These are phyloP conservation scores for Epirrita christyi DNA, from an alignment of 2,888 invertebrate genomes.

Conservation along the genomic window DNA sequence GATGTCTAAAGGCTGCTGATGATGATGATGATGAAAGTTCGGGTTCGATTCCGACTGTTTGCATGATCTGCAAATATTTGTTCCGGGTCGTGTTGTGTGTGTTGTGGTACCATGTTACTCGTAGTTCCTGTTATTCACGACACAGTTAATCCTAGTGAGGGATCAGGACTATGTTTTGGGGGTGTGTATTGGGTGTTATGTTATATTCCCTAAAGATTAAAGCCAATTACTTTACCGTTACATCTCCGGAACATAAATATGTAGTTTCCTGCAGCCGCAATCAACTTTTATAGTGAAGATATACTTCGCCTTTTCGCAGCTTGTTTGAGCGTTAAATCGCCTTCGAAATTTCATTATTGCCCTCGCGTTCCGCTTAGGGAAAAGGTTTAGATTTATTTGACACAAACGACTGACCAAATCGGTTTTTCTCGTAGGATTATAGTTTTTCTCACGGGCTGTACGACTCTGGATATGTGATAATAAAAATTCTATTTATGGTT, in stretches of 20 bases:
- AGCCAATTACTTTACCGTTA: slow-evolving; percentile 3
- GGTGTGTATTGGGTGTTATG: too few relatives aligned
- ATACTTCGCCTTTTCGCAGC: slow-evolving; percentile 33
- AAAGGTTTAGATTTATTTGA: slow-evolving; percentile 51
- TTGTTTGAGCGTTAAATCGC: slow-evolving; percentile 51
- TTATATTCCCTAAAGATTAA: not conserved
- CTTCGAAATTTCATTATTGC: slow-evolving; percentile 50
- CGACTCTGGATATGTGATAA: slow-evolving; percentile 2
- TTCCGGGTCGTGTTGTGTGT: too few relatives aligned
- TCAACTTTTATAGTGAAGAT: slow-evolving; percentile 42
- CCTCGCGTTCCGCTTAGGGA: slow-evolving; percentile 36
- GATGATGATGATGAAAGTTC: too few relatives aligned
- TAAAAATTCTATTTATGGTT: slow-evolving; percentile 7
- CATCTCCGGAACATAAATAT: slow-evolving; percentile 17
- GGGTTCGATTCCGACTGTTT: too few relatives aligned
- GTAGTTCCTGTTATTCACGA: too few relatives aligned
- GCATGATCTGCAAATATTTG: too few relatives aligned
- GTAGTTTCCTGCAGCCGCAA: slow-evolving; percentile 27
- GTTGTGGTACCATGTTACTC: too few relatives aligned
- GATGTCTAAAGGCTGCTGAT: too few relatives aligned
- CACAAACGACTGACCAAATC: slow-evolving; percentile 40
- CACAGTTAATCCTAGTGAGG: too few relatives aligned
- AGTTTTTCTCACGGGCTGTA: slow-evolving; percentile 13
- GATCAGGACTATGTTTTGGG: too few relatives aligned
- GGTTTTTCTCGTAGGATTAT: slow-evolving; percentile 31